Percentiles rank a stretch among this genome's conserved stretches.
phyloP scores from a whole-genome alignment of 2,113 vertebrate genomes.

The Gnathonemus echidnorhynchus region DNA sequence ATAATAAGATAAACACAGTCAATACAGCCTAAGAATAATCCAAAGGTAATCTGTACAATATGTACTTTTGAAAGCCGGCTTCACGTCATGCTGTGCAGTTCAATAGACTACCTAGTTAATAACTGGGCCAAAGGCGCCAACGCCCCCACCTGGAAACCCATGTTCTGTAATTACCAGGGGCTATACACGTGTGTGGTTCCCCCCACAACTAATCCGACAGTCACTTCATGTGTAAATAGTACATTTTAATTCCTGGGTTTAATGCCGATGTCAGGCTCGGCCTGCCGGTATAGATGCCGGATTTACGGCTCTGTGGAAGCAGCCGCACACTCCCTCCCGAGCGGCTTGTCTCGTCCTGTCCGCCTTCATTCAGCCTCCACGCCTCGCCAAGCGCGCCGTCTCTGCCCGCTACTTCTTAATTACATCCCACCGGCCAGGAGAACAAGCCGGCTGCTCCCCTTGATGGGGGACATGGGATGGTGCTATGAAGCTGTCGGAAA shows the following conservation, averaged over 20 bases:
- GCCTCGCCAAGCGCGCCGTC: conserved; percentile 13
- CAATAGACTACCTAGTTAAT: neutral
- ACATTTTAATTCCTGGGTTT: conserved; percentile 32
- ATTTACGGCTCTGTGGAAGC: conserved; percentile 30
- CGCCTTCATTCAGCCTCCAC: conserved; percentile 37
- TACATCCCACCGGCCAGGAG: conserved; percentile 28
- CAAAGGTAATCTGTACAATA: neutral
- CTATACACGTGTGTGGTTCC: neutral
- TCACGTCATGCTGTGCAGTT: neutral
- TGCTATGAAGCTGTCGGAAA: neutral
- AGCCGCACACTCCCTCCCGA: conserved; percentile 20
- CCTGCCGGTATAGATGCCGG: conserved; percentile 20
- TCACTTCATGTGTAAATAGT: conserved; percentile 19
- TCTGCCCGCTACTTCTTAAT: conserved; percentile 40
- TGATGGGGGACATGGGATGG: neutral
- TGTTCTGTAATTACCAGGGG: conserved; percentile 45
- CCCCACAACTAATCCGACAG: conserved; percentile 24
- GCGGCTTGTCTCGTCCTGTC: conserved; percentile 56
- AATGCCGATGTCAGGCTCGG: conserved; percentile 42
- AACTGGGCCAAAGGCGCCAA: neutral
- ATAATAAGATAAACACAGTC: neutral
- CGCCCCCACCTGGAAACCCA: conserved; percentile 27
- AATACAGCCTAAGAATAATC: neutral
- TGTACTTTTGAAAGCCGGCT: neutral
- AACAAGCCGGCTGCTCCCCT: neutral